Conservation (phyloP, 2,888 invertebrate genomes). For the Volucella inanis region DNA sequence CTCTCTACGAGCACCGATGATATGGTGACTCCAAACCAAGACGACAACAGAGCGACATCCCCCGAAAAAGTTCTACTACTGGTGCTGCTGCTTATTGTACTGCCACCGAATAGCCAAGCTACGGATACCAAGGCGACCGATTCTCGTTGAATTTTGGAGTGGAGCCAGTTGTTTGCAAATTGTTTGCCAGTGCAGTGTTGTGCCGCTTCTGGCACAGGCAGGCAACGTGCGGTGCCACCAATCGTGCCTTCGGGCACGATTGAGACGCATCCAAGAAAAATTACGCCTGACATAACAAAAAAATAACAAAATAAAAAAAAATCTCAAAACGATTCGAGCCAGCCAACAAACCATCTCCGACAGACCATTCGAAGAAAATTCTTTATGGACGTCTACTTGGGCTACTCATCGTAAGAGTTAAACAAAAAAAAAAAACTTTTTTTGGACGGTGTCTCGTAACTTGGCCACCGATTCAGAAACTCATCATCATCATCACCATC, state of each 20-base stretch:
- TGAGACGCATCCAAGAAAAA: constrained; percentile 80
- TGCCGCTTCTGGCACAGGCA: constrained; percentile 78
- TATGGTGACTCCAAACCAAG: constrained; percentile 65
- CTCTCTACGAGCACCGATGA: constrained; percentile 40
- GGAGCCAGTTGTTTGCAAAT: constrained; percentile 81
- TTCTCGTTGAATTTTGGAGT: constrained; percentile 79
- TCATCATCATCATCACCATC: constrained; percentile 75
- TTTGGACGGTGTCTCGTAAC: constrained; percentile 75
- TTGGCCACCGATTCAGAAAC: constrained; percentile 78
- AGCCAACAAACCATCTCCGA: constrained; percentile 66
- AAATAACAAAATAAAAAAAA: constrained; percentile 25
- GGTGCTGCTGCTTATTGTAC: constrained; percentile 42
- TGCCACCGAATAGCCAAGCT: constrained; percentile 71
- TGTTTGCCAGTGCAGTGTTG: constrained; percentile 79
- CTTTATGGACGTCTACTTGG: constrained; percentile 56
- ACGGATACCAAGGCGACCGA: constrained; percentile 70
- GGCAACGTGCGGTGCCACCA: constrained; percentile 78
- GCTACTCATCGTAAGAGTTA: constrained; percentile 40
- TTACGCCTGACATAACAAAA: constrained; percentile 73
- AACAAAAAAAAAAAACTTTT: constrained; percentile 52
- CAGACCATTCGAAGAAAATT: constrained; percentile 62
- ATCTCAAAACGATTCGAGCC: constrained; percentile 72
- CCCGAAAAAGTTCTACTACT: constrained; percentile 73
- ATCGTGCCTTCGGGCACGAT: constrained; percentile 80
- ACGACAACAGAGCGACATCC: constrained; percentile 72